Evolutionary conservation across 2,113 vertebrate genomes (phyloP).

Genomic region (Pedionomus torquatus): DNA sequence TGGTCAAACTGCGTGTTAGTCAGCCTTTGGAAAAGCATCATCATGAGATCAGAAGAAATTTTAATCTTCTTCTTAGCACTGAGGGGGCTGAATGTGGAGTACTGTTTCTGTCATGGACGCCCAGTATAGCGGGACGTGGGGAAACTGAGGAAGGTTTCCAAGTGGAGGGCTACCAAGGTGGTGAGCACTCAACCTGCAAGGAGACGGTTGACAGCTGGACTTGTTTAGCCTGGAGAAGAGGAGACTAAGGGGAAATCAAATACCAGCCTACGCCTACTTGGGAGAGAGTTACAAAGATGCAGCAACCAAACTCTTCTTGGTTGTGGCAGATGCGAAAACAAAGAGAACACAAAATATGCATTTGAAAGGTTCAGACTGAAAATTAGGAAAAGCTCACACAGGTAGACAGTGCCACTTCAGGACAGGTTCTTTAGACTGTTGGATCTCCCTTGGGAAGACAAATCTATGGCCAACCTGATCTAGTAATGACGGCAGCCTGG

Average conservation of each 20-base stretch:
- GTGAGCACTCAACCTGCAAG: background rate
- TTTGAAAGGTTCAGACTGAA: background rate
- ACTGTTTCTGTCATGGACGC: background rate
- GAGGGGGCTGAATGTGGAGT: background rate
- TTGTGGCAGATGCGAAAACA: background rate
- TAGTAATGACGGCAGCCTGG: background rate
- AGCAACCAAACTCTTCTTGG: background rate
- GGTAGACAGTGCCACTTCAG: background rate
- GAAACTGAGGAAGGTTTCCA: background rate
- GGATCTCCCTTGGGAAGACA: background rate
- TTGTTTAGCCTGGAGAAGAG: background rate
- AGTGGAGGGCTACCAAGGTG: background rate
- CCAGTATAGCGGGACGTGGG: background rate
- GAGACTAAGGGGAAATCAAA: background rate
- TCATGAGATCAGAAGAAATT: background rate
- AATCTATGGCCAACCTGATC: background rate
- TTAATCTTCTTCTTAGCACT: background rate
- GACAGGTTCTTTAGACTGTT: background rate
- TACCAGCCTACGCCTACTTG: background rate
- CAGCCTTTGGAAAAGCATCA: background rate
- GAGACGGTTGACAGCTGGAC: background rate
- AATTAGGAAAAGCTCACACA: background rate
- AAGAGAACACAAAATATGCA: background rate
- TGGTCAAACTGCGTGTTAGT: accelerated
- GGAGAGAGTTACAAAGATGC: background rate